Evolutionary conservation across 2,888 invertebrate genomes (phyloP).

Genomic region (Drosophila helvetica): DNA sequence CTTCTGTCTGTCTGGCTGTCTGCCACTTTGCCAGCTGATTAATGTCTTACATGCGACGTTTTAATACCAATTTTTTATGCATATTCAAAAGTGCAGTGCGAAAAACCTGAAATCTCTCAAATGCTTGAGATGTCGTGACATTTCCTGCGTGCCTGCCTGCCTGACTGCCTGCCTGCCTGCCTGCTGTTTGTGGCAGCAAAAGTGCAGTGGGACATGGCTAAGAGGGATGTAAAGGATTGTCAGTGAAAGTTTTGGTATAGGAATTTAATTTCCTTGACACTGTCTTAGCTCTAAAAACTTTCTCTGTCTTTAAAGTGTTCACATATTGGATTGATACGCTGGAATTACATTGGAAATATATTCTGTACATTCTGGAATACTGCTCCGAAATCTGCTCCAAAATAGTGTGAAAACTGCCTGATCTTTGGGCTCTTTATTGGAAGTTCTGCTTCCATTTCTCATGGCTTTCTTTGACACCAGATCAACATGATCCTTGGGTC

Average conservation of each 20-base stretch:
- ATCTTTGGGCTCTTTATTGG: not conserved
- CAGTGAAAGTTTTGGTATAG: too few species aligned
- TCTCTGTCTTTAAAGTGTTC: too few species aligned
- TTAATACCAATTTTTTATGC: constrained; percentile 80
- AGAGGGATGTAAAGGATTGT: not conserved
- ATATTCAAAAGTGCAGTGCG: constrained; percentile 61
- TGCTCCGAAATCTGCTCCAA: not conserved
- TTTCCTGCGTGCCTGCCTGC: constrained; percentile 68
- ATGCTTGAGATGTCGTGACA: constrained; percentile 57
- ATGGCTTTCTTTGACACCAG: too few species aligned
- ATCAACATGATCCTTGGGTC: too few species aligned
- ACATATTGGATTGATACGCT: too few species aligned
- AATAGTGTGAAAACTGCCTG: not conserved
- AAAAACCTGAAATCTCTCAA: constrained; percentile 63
- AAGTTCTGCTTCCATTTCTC: too few species aligned
- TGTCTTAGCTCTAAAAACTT: too few species aligned
- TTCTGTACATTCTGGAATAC: not conserved
- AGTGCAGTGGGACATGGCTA: constrained; percentile 40
- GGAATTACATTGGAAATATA: not conserved
- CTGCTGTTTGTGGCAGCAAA: constrained; percentile 25
- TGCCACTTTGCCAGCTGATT: constrained; percentile 77
- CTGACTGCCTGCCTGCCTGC: constrained; percentile 29
- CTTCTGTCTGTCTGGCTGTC: constrained; percentile 44
- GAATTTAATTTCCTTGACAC: too few species aligned
- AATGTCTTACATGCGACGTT: constrained; percentile 79